Percentiles rank a stretch among this genome's conserved stretches.
Conservation (phyloP, 2,888 invertebrate genomes). For the Philonicus albiceps region DNA sequence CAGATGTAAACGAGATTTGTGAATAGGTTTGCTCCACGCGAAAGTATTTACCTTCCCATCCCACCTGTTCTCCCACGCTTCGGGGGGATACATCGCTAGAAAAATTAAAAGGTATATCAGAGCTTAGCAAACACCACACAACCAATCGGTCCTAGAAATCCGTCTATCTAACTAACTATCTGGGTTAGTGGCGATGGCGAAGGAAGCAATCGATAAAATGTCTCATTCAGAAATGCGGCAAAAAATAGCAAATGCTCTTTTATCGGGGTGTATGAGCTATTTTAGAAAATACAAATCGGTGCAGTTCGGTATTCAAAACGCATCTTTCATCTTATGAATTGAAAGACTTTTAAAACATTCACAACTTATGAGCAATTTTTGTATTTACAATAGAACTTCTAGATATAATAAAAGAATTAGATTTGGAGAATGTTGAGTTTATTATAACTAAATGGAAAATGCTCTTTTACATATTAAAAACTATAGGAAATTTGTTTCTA, state of each 20-base stretch:
- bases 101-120: not conserved
- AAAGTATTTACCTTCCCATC: not conserved
- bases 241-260: not conserved
- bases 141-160: not conserved
- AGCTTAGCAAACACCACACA: not conserved
- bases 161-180: not conserved
- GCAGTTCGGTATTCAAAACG: not conserved
- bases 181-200: not conserved
- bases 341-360: no score
- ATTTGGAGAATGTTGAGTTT: no score
- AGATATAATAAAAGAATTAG: no score
- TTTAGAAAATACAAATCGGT: not conserved
- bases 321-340: not conserved
- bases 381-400: no score
- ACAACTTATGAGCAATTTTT: no score
- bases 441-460: no score
- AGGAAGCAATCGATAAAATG: not conserved
- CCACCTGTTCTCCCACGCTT: not conserved
- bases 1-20: conserved; percentile 18
- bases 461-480: no score
- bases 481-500: no score
- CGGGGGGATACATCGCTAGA: not conserved
- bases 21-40: not conserved
- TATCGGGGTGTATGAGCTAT: not conserved
- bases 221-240: not conserved